Base-by-base conservation (phyloP, 2,888 invertebrate genomes). In the Alviniconcha strummeri region DNA sequence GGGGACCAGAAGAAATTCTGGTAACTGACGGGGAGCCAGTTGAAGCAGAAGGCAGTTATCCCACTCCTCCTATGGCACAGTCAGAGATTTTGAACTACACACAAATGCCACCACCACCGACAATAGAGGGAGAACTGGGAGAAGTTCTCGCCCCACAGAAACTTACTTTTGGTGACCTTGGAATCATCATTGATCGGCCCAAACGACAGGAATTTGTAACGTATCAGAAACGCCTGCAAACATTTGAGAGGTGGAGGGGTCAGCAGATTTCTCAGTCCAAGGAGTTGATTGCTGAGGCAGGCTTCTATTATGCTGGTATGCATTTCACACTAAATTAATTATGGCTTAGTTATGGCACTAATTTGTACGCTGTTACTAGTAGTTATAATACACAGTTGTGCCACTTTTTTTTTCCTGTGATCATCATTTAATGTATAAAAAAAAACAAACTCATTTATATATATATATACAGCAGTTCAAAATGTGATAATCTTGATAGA, bases 141-240 rank as follows among this genome's bases (percentile, higher is more conserved):
- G 57, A 57, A 13, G 5, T 4, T 0, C 56, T 36, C 36, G 52
- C 56, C 17, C 17, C n/a, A 8, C 56, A 75, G 54, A 82, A 72
- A 13, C 57, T 82, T n/a, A 83, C 85, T 6, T 86, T 85, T 69
- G 69, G 52, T 7, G 83, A 86, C 17, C 84, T 86, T 4, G 86
- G 86, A 11, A 86, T 86, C 55, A 82, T 86, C 2, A 84, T 83
- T 8, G 82, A 84, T 52, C 71, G 84, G 64, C 86, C 86, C n/a
- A 86, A 86, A 56, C 80, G 86, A 13, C 83, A 74, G 77, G 86
- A 85, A 9, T 80, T 78, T 67, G 86, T 84, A 17, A 71, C 77
- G 2, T 60, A 67, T 8, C 79, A 71, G 5, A 77, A 78, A 67
- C 81, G 86, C 15, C 67, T 84, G 9, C 56, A 84, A 54, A 82